These are phyloP conservation scores for Theretra japonica DNA, from an alignment of 2,888 invertebrate genomes.

Conservation along the genomic window DNA sequence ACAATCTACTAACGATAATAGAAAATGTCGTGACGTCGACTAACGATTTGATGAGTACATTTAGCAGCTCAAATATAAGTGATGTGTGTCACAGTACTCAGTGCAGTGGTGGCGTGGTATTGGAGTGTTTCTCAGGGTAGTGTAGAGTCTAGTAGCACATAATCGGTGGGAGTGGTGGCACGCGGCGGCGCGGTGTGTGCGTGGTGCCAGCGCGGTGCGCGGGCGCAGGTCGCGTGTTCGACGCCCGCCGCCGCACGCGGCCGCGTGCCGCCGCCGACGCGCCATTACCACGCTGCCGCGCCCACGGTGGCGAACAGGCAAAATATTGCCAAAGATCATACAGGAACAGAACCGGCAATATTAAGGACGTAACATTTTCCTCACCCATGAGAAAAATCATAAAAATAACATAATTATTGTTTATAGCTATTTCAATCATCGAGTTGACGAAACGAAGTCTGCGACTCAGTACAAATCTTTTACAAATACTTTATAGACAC, in stretches of 20 bases:
- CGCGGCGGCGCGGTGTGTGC: conserved; percentile 54
- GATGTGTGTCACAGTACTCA: conserved; percentile 40
- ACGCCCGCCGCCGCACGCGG: conserved; percentile 43
- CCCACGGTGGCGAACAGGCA: conserved; percentile 55
- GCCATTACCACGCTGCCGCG: conserved; percentile 76
- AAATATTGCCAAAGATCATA: conserved; percentile 56
- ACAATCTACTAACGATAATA: neutral
- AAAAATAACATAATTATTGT: too few relatives aligned
- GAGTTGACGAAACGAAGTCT: too few relatives aligned
- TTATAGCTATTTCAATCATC: neutral
- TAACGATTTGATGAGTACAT: neutral
- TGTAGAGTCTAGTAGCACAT: conserved; percentile 58
- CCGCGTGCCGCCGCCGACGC: conserved; percentile 60
- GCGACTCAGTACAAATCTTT: too few relatives aligned
- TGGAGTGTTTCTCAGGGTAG: conserved; percentile 61
- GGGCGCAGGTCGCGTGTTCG: conserved; percentile 48
- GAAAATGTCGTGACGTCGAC: neutral
- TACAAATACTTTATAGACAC: too few relatives aligned
- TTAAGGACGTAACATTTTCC: neutral
- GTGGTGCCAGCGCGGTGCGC: conserved; percentile 50
- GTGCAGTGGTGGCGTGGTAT: conserved; percentile 36
- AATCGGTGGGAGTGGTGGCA: conserved; percentile 80
- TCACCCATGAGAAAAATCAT: too few relatives aligned
- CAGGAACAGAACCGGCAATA: conserved; percentile 32
- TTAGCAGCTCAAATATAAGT: conserved; percentile 23